Conservation (phyloP, 1,140 invertebrate genomes). For the Littorina saxatilis region DNA sequence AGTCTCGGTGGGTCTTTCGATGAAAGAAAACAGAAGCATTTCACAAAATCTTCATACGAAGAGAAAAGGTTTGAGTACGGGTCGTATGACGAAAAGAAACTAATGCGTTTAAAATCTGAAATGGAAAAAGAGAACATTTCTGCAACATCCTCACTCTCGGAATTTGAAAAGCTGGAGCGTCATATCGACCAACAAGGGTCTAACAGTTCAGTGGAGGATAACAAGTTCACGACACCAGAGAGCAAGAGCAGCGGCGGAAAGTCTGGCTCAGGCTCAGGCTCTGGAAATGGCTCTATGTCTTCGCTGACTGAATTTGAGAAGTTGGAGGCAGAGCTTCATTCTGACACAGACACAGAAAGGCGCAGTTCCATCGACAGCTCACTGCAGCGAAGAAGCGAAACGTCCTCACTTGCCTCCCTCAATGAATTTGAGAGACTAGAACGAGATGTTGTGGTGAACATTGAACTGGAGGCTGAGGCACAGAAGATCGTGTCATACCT, state of each 20-base stretch:
- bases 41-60: constrained; percentile 25
- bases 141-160: constrained; percentile 93
- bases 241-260: constrained; percentile 63
- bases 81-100: constrained; percentile 43
- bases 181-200: constrained; percentile 84
- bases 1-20: constrained; percentile 56
- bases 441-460: constrained; percentile 63
- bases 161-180: constrained; percentile 93
- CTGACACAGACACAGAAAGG: constrained; percentile 58
- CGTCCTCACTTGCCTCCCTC: constrained; percentile 75
- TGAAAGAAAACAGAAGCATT: constrained; percentile 56
- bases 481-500: constrained; percentile 82
- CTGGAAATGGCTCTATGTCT: constrained; percentile 78
- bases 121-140: constrained; percentile 92
- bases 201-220: constrained; percentile 71
- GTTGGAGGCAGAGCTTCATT: constrained; percentile 61
- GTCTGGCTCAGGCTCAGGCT: constrained; percentile 37
- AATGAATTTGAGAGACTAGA: constrained; percentile 74
- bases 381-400: constrained; percentile 58
- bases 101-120: constrained; percentile 76
- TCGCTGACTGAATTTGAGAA: constrained; percentile 72
- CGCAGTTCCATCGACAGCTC: constrained; percentile 64
- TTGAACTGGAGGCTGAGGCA: constrained; percentile 72
- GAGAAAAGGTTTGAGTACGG: constrained; percentile 36
- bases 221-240: constrained; percentile 55